Evolutionary conservation across 2,113 vertebrate species (phyloP), one percentile per base, ranked within the genome.

Genomic region (Dipodomys stephensi): DNA sequence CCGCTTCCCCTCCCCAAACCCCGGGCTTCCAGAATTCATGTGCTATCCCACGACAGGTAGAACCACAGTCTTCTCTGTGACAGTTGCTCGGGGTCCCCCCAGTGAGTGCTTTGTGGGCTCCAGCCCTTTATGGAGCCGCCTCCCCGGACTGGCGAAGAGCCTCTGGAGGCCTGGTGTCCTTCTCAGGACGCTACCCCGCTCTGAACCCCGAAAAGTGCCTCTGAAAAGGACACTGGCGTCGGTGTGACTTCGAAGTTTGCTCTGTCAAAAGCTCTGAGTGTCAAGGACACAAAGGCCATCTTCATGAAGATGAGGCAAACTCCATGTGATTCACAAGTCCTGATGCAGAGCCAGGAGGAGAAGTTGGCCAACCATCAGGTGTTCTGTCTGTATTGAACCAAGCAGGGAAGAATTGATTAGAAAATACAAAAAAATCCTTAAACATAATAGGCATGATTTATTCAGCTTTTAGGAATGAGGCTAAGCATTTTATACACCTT

Each of bases 221-320:
- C 30, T 72, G 81, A 82, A 92, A 72, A 90, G 60, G 20, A 69
- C 64, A 18, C 15, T 81, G 30, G 49, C 4, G 8, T 85, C 68
- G 62, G 19, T 20, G 18, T 32, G 57, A 77, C 78, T 78, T 77
- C n/a, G 78, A 92, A 71, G 88, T 81, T n/a, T 79, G 39, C 86
- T 81, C 13, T 82, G 62, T 85, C 2, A 77, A 93, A 89, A 93
- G n/a, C 65, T 68, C 44, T 73, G 15, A 85, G 67, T 78, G 74
- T 72, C 72, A 85, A 49, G 53, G 22, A 32, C 46, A 32, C 8
- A 60, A 79, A 91, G 81, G n/a, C 6, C 23, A 69, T 87, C 35
- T 94, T 93, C 65, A 39, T 64, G 30, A 92, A 74, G 86, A 57
- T n/a, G 25, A 91, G 39, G 57, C 19, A 77, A 85, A 80, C 69